Evolutionary conservation across 2,888 invertebrate species (phyloP).

Genomic region (Polyommatus icarus): DNA sequence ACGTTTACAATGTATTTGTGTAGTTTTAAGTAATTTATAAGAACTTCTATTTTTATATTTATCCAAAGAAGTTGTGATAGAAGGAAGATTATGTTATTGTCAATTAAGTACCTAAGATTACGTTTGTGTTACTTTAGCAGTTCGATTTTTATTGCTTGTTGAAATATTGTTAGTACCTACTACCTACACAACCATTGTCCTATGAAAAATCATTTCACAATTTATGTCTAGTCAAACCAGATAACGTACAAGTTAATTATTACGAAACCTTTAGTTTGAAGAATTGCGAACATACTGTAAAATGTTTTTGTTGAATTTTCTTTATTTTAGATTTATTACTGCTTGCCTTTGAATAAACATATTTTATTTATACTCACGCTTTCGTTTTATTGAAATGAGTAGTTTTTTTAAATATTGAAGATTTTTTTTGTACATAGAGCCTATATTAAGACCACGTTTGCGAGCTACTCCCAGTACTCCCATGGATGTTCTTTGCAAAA

Average conservation of each 20-base stretch:
- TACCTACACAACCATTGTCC: background rate
- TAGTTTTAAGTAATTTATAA: background rate
- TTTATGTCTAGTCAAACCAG: constrained; percentile 7
- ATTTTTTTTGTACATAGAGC: too few species aligned
- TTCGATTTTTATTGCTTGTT: background rate
- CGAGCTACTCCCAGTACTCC: too few species aligned
- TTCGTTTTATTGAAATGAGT: background rate
- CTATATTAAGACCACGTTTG: too few species aligned
- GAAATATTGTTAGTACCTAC: background rate
- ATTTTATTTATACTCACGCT: background rate
- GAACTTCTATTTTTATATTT: background rate
- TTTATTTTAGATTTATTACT: background rate
- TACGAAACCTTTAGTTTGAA: background rate
- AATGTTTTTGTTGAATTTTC: background rate
- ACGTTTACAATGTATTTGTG: background rate
- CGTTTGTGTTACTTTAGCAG: background rate
- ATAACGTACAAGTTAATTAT: constrained; percentile 9
- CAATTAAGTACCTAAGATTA: background rate
- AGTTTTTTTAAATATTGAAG: background rate
- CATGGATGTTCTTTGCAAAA: background rate
- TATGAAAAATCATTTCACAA: background rate
- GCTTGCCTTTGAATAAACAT: constrained; percentile 7
- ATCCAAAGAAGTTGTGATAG: constrained; percentile 5
- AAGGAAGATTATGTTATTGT: background rate
- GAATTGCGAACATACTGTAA: background rate